A percentile compares a stretch with the other conserved stretches of the same genome.
Conservation (phyloP, 2,113 vertebrate genomes). For the Chloropsis cyanopogon region DNA sequence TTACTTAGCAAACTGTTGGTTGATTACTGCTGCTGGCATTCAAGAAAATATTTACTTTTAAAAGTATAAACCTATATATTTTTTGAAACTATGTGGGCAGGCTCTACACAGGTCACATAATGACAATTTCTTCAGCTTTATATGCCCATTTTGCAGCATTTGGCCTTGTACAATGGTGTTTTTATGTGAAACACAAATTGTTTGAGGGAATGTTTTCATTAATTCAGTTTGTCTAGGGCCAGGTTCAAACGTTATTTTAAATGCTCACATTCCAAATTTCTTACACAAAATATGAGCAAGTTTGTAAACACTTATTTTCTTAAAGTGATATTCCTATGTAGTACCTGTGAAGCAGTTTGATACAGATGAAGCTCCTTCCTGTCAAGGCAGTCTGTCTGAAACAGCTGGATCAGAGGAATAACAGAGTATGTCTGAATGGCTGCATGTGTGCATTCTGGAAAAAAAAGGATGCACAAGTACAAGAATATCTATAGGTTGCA, state of each 20-base stretch:
- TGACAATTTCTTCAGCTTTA: background rate
- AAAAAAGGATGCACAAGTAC: background rate
- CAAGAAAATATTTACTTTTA: background rate
- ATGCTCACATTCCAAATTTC: background rate
- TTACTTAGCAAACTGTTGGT: background rate
- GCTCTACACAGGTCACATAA: background rate
- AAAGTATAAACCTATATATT: background rate
- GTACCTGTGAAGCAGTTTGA: background rate
- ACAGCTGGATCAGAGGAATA: background rate
- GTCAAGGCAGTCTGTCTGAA: background rate
- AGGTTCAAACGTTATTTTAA: background rate
- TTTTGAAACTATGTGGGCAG: background rate
- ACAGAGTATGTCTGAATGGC: background rate
- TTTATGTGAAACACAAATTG: background rate
- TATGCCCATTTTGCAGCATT: background rate
- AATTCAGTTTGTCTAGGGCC: background rate
- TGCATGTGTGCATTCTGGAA: background rate
- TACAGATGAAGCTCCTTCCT: background rate
- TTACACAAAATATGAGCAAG: background rate
- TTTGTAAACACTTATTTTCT: background rate
- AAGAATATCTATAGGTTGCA: background rate
- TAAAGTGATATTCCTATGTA: background rate
- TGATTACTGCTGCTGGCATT: background rate
- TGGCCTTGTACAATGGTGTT: background rate
- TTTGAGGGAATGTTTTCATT: background rate